Conservation (phyloP, 2,888 invertebrate genomes). For the Drosophila paracracens region DNA sequence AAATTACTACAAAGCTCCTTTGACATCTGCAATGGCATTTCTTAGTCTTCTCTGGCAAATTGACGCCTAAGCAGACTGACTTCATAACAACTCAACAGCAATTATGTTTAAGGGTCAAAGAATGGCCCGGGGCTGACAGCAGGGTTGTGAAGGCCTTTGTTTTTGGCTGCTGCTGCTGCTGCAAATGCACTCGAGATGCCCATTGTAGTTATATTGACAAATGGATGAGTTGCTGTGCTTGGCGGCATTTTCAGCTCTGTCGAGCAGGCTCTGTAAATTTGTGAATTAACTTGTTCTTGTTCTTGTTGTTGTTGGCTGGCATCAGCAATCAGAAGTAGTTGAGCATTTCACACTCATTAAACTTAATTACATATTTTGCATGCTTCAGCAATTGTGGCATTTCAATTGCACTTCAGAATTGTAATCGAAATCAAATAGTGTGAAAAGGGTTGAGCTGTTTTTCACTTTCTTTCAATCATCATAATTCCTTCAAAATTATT, state of each 20-base stretch:
- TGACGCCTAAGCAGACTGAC: neutral
- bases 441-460: neutral
- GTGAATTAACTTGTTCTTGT: conserved; percentile 43
- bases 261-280: conserved; percentile 43
- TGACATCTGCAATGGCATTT: neutral
- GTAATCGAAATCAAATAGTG: neutral
- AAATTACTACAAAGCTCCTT: neutral
- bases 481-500: neutral
- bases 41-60: neutral
- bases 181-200: conserved; percentile 47
- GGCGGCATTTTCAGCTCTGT: conserved; percentile 54
- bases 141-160: neutral
- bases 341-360: conserved; percentile 75
- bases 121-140: neutral
- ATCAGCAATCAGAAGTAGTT: conserved; percentile 37
- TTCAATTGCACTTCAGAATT: conserved; percentile 19
- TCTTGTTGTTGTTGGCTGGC: conserved; percentile 7
- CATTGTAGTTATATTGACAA: conserved; percentile 75
- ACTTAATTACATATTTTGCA: conserved; percentile 72
- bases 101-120: conserved; percentile 45
- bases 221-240: conserved; percentile 72
- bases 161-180: conserved; percentile 17
- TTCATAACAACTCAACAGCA: conserved; percentile 61
- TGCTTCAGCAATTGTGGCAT: conserved; percentile 29
- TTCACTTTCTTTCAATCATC: neutral